Percentiles rank a stretch among this genome's conserved stretches.
Evolutionary conservation across 2,113 vertebrate genomes (phyloP).

Genomic region (Chunga burmeisteri): DNA sequence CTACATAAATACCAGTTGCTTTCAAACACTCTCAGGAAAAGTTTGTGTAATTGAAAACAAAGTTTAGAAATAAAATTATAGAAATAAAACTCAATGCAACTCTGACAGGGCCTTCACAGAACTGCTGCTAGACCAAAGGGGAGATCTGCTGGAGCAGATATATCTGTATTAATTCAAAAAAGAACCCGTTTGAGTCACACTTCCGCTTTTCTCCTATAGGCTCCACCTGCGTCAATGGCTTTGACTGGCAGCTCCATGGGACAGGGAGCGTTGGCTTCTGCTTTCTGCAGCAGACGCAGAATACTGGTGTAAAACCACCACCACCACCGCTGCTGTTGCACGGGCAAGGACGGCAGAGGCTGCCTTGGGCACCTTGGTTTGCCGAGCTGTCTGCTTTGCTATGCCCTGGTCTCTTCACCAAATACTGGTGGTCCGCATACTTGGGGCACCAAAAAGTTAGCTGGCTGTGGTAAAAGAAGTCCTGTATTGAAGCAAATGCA

Average conservation of each 20-base stretch:
- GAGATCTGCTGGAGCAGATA: too few relatives aligned
- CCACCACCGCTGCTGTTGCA: too few relatives aligned
- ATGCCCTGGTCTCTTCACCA: background rate
- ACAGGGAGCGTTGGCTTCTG: background rate
- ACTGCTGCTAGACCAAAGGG: background rate
- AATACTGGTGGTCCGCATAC: accelerated
- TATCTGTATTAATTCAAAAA: too few relatives aligned
- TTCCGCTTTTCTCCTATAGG: background rate
- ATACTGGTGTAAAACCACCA: too few relatives aligned
- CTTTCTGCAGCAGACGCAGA: too few relatives aligned
- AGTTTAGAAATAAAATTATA: background rate
- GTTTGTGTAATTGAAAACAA: accelerated
- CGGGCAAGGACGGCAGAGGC: accelerated
- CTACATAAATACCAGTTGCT: background rate
- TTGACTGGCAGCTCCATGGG: accelerated
- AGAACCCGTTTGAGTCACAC: accelerated
- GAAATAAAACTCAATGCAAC: too few relatives aligned
- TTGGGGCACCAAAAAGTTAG: background rate
- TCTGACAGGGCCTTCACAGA: background rate
- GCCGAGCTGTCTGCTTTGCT: too few relatives aligned
- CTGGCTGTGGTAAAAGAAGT: background rate
- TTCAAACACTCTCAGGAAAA: background rate
- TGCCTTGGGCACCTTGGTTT: background rate
- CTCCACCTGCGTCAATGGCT: too few relatives aligned
- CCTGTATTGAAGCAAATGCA: background rate